Conservation (phyloP, 2,888 invertebrate genomes). For the Empis livida region DNA sequence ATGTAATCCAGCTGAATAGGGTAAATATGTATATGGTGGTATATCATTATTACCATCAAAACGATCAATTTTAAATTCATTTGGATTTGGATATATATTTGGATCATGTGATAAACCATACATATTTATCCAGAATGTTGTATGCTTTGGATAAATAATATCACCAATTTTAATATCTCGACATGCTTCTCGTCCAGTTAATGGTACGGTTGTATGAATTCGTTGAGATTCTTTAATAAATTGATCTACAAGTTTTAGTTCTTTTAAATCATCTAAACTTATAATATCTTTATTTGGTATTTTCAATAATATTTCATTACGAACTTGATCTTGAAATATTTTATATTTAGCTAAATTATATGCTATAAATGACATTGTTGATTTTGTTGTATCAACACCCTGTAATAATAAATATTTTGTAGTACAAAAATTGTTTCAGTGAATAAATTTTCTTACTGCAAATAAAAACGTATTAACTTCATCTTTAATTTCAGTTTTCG, state of each 20-base stretch:
- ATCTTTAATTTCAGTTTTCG: conserved; percentile 44
- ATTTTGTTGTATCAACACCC: conserved; percentile 41
- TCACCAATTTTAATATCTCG: conserved; percentile 22
- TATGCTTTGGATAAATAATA: conserved; percentile 20
- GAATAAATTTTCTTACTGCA: conserved; percentile 17
- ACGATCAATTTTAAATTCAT: conserved; percentile 26
- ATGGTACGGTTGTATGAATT: conserved; percentile 28
- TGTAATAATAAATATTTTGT: conserved; percentile 14
- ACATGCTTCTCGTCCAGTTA: conserved; percentile 28
- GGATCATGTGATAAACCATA: conserved; percentile 30
- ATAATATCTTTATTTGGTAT: conserved; percentile 9
- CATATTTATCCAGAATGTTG: conserved; percentile 32
- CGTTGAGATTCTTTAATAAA: conserved; percentile 30
- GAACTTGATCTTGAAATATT: conserved; percentile 31
- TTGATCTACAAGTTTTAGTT: conserved; percentile 24
- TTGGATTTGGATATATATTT: conserved; percentile 23
- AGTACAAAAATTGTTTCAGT: background rate
- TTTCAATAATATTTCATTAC: conserved; percentile 25
- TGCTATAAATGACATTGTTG: conserved; percentile 37
- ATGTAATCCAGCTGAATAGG: conserved; percentile 38
- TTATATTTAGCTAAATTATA: conserved; percentile 37
- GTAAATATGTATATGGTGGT: conserved; percentile 25
- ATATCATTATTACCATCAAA: conserved; percentile 16
- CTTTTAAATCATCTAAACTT: conserved; percentile 7
- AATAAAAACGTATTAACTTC: conserved; percentile 42